These are phyloP conservation scores for Tinea trinotella DNA, from an alignment of 2,888 invertebrate species.

Conservation along the genomic window DNA sequence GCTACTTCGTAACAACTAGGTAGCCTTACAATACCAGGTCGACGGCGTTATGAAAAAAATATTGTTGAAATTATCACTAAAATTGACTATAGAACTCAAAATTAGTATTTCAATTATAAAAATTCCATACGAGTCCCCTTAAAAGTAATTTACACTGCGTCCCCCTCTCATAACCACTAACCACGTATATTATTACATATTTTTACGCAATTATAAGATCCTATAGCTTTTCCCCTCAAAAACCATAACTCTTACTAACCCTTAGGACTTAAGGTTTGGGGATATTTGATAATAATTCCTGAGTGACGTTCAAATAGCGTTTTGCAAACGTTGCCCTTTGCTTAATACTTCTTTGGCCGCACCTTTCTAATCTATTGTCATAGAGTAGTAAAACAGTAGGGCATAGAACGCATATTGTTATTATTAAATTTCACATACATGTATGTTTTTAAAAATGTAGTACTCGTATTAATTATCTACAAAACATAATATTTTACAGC, in stretches of 20 bases:
- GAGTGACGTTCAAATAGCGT: conserved; percentile 11
- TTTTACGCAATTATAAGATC: conserved; percentile 18
- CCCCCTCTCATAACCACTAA: conserved; percentile 7
- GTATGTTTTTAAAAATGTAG: too few relatives aligned
- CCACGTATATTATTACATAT: conserved; percentile 16
- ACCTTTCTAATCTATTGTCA: conserved; percentile 4
- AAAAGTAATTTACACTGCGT: neutral
- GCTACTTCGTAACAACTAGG: too few relatives aligned
- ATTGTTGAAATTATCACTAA: too few relatives aligned
- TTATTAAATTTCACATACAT: too few relatives aligned
- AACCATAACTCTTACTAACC: conserved; percentile 16
- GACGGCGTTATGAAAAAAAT: too few relatives aligned
- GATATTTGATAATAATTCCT: conserved; percentile 1
- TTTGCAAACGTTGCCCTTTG: neutral
- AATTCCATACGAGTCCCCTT: neutral
- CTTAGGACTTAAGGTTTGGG: conserved; percentile 5
- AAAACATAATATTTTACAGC: too few relatives aligned
- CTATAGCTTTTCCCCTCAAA: conserved; percentile 4
- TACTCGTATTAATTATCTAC: too few relatives aligned
- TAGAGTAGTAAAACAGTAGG: neutral
- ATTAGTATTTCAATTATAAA: neutral
- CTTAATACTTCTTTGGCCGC: neutral
- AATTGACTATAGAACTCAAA: too few relatives aligned
- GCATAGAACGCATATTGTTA: too few relatives aligned
- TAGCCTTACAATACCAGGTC: too few relatives aligned